These are phyloP conservation scores for Rutilus rutilus DNA, from an alignment of 2,113 vertebrate species.

Conservation along the genomic window DNA sequence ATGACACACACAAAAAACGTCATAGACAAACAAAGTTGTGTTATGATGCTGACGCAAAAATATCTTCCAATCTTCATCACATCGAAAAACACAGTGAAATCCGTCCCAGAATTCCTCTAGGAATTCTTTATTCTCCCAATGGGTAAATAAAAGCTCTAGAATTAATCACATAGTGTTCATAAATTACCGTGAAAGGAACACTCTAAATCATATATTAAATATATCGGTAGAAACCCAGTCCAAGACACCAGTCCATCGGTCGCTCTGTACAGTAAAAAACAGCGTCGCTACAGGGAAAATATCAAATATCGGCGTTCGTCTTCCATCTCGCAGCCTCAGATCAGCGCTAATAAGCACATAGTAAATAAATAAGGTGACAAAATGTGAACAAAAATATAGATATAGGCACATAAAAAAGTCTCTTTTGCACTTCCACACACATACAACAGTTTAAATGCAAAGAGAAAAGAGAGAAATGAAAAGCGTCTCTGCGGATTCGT, in stretches of 20 bases:
- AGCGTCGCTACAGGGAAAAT: conserved; percentile 44
- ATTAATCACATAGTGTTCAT: conserved; percentile 78
- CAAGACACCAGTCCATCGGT: conserved; percentile 59
- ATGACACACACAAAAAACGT: background rate
- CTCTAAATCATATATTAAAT: conserved; percentile 94
- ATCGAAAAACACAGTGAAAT: conserved; percentile 18
- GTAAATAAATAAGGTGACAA: conserved; percentile 45
- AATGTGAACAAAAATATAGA: conserved; percentile 7
- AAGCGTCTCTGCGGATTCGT: background rate
- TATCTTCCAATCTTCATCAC: background rate
- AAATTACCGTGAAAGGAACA: conserved; percentile 84
- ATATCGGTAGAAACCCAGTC: conserved; percentile 80
- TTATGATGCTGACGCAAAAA: conserved; percentile 7
- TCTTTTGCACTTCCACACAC: background rate
- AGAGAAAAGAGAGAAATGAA: background rate
- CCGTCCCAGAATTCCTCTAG: conserved; percentile 26
- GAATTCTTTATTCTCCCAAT: conserved; percentile 59
- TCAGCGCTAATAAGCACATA: background rate
- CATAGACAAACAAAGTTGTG: background rate
- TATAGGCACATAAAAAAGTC: conserved; percentile 52
- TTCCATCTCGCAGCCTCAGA: background rate
- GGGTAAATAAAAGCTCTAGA: conserved; percentile 74
- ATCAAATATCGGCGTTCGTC: conserved; percentile 48
- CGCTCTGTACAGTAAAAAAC: conserved; percentile 53
- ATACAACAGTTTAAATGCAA: background rate